Base-by-base conservation (phyloP, 1,140 invertebrate species). In the Megalopta genalis region DNA sequence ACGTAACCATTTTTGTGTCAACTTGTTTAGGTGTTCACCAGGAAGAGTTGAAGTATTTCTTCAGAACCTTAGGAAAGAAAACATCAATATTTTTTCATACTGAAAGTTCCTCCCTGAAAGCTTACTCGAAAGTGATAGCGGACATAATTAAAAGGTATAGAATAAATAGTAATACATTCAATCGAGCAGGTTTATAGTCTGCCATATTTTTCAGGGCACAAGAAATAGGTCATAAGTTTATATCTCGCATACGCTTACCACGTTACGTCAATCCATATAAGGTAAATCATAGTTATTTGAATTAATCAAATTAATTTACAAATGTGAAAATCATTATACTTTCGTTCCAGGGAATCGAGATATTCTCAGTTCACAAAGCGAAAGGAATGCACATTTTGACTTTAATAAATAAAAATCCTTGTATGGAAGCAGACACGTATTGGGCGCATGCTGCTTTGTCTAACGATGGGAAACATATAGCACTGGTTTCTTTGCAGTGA, bases 401-500 rank as follows among this genome's bases (percentile, higher is more conserved):
- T 64, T 89, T 91, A 37, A 87, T 95, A 69, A 93, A 92, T 62
- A 95, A 96, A 86, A 95, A 95, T 10, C 95, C 95, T 81, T 96
- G 94, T 90, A 93, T 94, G 3, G 93, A 94, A 65, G 94, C 94
- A 3, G 96, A 97, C 88, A 92, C 94, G 9, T 97, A 97, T 89
- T 94, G 96, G 83, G 95, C 95, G 39, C 96, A 97, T 90, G 94
- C 95, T 65, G 92, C 95, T 60, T 94, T 97, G 16, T 94, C 93
- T 54, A 92, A 88, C 71, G 92, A 92, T 74, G 93, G 93, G 77
- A 94, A 93, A 89, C 90, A 91, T 25, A 93, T 94, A 59, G 89
- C 93, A 49, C 83, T 94, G 18, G 87, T 94, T 70, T 93, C 93
- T 67, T 89, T 94, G 71, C 91, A 94, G 93, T 94, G 90, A 93